Conservation (phyloP, 1,140 invertebrate genomes). For the Neotoxoptera formosana region DNA sequence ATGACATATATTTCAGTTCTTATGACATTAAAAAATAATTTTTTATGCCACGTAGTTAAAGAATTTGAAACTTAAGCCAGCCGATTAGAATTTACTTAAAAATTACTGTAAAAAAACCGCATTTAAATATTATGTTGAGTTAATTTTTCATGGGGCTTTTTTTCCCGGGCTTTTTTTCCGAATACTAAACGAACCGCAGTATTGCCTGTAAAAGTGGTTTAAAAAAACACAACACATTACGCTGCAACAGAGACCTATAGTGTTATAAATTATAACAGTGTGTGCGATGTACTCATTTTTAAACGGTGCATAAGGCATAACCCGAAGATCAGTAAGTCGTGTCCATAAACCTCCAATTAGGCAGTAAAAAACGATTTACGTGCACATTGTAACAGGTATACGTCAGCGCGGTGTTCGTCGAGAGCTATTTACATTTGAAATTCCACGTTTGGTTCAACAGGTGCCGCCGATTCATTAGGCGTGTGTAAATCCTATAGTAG, state of each 20-base stretch:
- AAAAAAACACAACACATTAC: neutral
- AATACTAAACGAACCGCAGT: too few species aligned
- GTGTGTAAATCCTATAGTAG: neutral
- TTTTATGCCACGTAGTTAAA: too few species aligned
- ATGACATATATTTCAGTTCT: too few species aligned
- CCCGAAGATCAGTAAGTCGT: neutral
- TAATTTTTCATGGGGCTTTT: too few species aligned
- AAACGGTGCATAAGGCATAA: neutral
- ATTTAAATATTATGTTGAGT: too few species aligned
- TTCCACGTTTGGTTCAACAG: neutral
- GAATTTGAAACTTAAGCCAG: too few species aligned
- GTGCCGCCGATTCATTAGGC: neutral
- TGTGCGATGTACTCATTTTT: neutral
- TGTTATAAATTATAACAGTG: neutral
- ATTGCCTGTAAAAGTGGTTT: neutral
- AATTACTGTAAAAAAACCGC: too few species aligned
- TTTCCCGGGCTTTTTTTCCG: too few species aligned
- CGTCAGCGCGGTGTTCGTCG: neutral
- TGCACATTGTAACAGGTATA: neutral
- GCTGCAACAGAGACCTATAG: too few species aligned
- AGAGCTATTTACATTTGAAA: neutral
- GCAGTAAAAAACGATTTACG: neutral
- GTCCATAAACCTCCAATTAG: conserved; percentile 3
- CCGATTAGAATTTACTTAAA: too few species aligned
- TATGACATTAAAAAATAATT: too few species aligned